phyloP scores from a whole-genome alignment of 2,888 invertebrate species.

The Drosophila meridiana region DNA sequence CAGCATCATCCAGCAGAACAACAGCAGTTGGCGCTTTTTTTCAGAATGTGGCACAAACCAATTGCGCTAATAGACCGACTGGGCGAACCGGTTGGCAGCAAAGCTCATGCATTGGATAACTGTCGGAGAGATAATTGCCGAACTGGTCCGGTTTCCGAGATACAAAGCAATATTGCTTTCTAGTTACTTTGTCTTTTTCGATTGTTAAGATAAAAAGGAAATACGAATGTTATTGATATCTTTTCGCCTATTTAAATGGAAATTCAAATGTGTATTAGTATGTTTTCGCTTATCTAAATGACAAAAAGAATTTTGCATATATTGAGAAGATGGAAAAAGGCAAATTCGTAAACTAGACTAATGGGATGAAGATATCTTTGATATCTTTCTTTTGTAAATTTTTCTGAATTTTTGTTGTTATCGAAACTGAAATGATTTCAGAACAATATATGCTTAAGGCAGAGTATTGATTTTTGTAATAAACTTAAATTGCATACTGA shows the following conservation, averaged over 20 bases:
- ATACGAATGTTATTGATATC: neutral
- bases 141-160: conserved; percentile 7
- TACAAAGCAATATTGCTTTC: conserved; percentile 3
- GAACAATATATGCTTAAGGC: neutral
- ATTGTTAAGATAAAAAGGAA: neutral
- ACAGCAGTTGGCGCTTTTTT: conserved; percentile 20
- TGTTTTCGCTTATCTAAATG: neutral
- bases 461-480: neutral
- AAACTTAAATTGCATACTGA: neutral
- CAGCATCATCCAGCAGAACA: conserved; percentile 39
- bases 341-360: neutral
- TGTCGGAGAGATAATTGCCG: conserved; percentile 32
- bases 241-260: neutral
- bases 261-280: neutral
- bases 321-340: neutral
- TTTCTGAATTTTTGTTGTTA: neutral
- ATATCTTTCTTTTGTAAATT: neutral
- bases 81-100: conserved; percentile 41
- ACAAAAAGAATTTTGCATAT: neutral
- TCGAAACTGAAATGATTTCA: neutral
- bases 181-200: neutral
- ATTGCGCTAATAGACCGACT: conserved; percentile 67
- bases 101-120: conserved; percentile 38
- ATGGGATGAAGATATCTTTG: neutral
- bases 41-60: conserved; percentile 71